Percentiles rank a stretch among this genome's conserved stretches.
These are phyloP conservation scores for Eriocheir sinensis DNA, from an alignment of 1,140 invertebrate species.

Conservation along the genomic window DNA sequence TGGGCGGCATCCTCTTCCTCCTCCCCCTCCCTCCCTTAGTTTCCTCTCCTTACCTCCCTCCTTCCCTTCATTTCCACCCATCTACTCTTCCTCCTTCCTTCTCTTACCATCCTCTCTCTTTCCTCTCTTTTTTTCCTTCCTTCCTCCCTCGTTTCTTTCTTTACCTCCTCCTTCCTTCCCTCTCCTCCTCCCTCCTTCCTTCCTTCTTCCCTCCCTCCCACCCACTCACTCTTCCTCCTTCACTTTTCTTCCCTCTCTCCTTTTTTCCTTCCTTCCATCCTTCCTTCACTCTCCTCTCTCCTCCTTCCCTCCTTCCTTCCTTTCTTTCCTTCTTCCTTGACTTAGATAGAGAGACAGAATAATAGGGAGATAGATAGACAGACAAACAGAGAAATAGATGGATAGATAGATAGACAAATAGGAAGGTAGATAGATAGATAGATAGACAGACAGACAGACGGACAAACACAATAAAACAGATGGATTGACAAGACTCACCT, in stretches of 20 bases:
- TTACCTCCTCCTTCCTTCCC: not conserved
- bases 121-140: not conserved
- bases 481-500: too few species aligned
- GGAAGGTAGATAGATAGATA: too few species aligned
- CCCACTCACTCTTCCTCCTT: not conserved
- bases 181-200: not conserved
- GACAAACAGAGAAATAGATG: not conserved
- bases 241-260: not conserved
- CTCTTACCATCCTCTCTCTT: not conserved
- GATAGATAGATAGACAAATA: too few species aligned
- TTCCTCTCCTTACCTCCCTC: not conserved
- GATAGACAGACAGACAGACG: too few species aligned
- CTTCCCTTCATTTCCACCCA: not conserved
- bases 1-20: not conserved
- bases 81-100: not conserved
- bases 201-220: not conserved
- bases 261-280: not conserved
- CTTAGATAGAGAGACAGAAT: not conserved
- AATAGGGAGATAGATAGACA: not conserved
- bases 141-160: not conserved
- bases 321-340: not conserved
- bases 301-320: not conserved
- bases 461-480: too few species aligned
- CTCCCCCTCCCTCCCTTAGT: not conserved
- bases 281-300: not conserved